Evolutionary conservation across 2,888 invertebrate species (phyloP).

Genomic region (Troglohyphantes excavatus): DNA sequence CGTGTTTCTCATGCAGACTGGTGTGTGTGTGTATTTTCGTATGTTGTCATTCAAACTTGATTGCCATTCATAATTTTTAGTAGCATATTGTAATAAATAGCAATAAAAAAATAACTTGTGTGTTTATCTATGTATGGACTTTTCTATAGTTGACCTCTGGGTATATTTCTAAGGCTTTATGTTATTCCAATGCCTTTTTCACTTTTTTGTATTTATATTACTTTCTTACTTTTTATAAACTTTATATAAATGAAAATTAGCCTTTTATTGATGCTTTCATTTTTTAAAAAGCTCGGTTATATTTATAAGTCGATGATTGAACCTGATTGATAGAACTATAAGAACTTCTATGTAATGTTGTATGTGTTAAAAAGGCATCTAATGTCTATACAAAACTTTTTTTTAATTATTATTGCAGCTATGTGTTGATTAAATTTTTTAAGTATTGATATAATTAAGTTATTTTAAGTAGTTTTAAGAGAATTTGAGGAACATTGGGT

Average conservation of each 20-base stretch:
- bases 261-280: slow-evolving; percentile 5
- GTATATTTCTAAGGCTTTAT: slow-evolving; percentile 14
- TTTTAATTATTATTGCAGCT: no score
- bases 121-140: not conserved
- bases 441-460: no score
- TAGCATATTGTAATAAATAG: slow-evolving; percentile 71
- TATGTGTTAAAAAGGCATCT: not conserved
- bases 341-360: not conserved
- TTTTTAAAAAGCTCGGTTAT: slow-evolving; percentile 16
- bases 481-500: no score
- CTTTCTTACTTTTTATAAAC: slow-evolving; percentile 4
- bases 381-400: not conserved
- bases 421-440: no score
- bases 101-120: slow-evolving; percentile 65
- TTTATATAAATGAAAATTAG: slow-evolving; percentile 13
- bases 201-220: not conserved
- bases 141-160: slow-evolving; percentile 14
- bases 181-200: not conserved
- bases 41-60: slow-evolving; percentile 52
- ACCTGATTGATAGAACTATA: not conserved
- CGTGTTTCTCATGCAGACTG: slow-evolving; percentile 69
- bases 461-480: no score
- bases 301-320: slow-evolving; percentile 8
- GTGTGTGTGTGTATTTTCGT: slow-evolving; percentile 68
- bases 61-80: slow-evolving; percentile 42